A percentile compares a stretch with the other conserved stretches of the same genome.
Conservation (phyloP, 2,113 vertebrate genomes). For the Prunella himalayana region DNA sequence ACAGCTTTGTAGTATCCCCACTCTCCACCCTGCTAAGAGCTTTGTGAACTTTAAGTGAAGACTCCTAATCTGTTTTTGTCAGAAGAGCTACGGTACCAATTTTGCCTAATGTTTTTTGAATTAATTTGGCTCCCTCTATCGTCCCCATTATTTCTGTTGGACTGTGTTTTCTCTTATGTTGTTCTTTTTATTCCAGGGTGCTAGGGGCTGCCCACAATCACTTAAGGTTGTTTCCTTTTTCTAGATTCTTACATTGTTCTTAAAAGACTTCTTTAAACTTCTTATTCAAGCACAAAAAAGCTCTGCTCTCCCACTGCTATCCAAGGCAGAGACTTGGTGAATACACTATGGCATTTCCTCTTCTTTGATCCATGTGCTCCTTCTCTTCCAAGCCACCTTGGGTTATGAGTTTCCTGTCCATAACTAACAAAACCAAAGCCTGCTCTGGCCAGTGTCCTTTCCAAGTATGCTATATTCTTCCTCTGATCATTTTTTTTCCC, state of each 20-base stretch:
- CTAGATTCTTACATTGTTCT: background rate
- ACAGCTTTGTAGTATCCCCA: conserved; percentile 43
- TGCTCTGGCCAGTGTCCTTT: background rate
- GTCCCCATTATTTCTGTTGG: conserved; percentile 10
- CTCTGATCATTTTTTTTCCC: fast-evolving
- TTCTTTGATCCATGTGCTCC: background rate
- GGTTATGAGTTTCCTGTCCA: background rate
- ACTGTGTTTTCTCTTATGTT: background rate
- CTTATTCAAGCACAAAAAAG: background rate
- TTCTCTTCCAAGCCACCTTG: background rate
- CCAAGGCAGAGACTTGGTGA: background rate
- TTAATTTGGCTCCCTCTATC: conserved; percentile 71
- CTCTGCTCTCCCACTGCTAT: background rate
- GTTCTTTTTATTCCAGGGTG: conserved; percentile 13
- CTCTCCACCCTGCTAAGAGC: conserved; percentile 21
- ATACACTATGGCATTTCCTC: background rate
- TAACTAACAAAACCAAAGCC: background rate
- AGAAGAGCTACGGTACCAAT: background rate
- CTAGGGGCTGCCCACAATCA: background rate
- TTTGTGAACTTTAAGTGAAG: conserved; percentile 43
- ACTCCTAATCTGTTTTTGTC: conserved; percentile 21
- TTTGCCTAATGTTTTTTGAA: conserved; percentile 38
- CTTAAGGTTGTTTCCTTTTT: background rate
- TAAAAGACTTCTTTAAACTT: background rate
- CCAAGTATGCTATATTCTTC: background rate